A percentile compares a stretch with the other conserved stretches of the same genome.
phyloP scores from a whole-genome alignment of 2,888 invertebrate genomes.

The Dascillus cervinus region DNA sequence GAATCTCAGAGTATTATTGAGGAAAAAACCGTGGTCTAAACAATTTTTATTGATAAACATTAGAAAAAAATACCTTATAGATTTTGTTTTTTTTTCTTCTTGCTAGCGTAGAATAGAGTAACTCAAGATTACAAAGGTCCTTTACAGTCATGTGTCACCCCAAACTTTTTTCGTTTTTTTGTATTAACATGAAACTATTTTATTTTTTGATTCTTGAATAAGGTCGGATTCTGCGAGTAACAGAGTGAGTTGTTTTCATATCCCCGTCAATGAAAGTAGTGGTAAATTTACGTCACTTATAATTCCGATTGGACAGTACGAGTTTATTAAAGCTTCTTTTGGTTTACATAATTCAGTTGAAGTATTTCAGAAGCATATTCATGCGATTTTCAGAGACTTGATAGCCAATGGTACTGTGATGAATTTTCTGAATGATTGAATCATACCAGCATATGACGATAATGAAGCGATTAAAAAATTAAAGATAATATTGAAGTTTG shows the following conservation, averaged over 20 bases:
- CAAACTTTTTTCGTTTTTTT: no score
- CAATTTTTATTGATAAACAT: no score
- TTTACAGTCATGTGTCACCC: no score
- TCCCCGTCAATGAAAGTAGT: constrained; percentile 22
- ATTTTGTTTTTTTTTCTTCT: no score
- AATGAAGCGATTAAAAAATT: constrained; percentile 22
- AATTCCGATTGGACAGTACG: constrained; percentile 32
- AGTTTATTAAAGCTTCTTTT: constrained; percentile 36
- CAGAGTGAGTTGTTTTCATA: constrained; percentile 35
- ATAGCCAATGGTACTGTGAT: constrained; percentile 14
- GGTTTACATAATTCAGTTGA: constrained; percentile 34
- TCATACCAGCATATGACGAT: constrained; percentile 15
- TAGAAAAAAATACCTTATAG: no score
- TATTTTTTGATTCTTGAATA: no score
- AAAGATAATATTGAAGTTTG: constrained; percentile 25
- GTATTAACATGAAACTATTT: no score
- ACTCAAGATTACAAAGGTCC: no score
- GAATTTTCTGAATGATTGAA: constrained; percentile 10
- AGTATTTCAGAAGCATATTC: constrained; percentile 30
- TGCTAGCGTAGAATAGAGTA: no score
- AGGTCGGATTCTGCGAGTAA: no score
- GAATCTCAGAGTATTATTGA: no score
- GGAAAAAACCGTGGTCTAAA: no score
- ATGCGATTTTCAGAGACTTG: constrained; percentile 25
- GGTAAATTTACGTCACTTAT: constrained; percentile 35